phyloP scores from a whole-genome alignment of 2,888 invertebrate species.

The Biston stratarius region DNA sequence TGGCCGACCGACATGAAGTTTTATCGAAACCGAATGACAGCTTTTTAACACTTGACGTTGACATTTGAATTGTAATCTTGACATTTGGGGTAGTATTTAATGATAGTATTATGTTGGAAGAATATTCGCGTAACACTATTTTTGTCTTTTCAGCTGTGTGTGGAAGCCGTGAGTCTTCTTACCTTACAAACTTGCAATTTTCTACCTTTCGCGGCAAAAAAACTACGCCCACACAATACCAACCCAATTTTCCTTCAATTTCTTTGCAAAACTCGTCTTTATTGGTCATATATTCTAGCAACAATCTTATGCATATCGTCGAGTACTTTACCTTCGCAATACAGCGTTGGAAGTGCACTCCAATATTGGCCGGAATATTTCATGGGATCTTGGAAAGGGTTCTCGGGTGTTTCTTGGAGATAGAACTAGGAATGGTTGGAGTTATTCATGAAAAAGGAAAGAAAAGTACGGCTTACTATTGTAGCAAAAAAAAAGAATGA shows the following conservation, averaged over 20 bases:
- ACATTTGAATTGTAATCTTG: no score
- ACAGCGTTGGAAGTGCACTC: constrained; percentile 22
- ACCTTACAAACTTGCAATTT: not conserved
- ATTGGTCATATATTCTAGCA: constrained; percentile 20
- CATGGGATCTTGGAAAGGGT: constrained; percentile 9
- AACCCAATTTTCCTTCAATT: constrained; percentile 12
- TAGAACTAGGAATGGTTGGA: constrained; percentile 6
- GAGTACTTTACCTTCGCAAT: constrained; percentile 20
- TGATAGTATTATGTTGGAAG: no score
- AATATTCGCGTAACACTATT: no score
- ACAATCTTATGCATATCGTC: constrained; percentile 26
- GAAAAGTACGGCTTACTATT: no score
- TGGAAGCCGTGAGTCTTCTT: no score
- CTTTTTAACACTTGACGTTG: no score
- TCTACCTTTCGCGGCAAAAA: not conserved
- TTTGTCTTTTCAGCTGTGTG: no score
- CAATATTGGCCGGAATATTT: constrained; percentile 21
- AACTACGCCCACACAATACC: constrained; percentile 4
- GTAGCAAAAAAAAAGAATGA: no score
- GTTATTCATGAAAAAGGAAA: not conserved
- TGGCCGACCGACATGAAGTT: no score
- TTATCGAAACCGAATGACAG: no score
- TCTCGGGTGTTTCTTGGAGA: not conserved
- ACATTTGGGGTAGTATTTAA: no score
- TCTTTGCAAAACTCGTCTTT: constrained; percentile 15